Base-by-base conservation (phyloP, 2,113 vertebrate species). In the Poeciliopsis occidentalis region DNA sequence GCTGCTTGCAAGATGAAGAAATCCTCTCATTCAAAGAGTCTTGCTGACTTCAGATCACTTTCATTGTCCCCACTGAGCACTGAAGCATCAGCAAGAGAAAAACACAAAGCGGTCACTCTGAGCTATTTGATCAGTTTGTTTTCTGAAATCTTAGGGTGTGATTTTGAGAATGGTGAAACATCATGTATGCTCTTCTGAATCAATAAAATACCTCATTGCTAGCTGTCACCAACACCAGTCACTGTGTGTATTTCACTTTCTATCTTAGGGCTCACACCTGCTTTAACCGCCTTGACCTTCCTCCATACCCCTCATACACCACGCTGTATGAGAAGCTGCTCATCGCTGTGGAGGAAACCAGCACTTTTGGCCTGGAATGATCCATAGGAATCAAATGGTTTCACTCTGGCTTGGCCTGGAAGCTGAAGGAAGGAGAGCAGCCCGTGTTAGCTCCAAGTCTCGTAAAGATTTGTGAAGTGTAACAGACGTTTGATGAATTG, bases 331-430 rank as follows among this genome's bases (percentile, higher is more conserved):
- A 99, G 87, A 99, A 99, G 88, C 89, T 99, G 76, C 91, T 99
- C 81, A 96, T 96, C 26, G 98, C 98, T 24, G 98, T 99, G 89
- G 98, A 99, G 94, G 98, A 99, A 94, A 99, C 98, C 75, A 99
- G 97, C 93, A 99, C 97, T 12, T 99, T 99, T 90, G 98, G 98
- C 88, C 95, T 99, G 84, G 98, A 99, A 92, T 99, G 93, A 99
- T 84, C 61, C 22, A 7, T 15, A 67, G 7, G 30, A 63, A 57
- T 47, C 71, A 8, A 39, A 29, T 29, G 4, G 17, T 22, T 15
- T 31, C 66, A 31, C n/a, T 34, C 39, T 32, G 39, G n/a, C 57
- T 72, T 76, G 44, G 63, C 47, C 62, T 31, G 29, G 13, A 29
- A 61, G 12, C 34, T 47, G 44, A 47, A 44, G 12, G 41, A 47